Percentiles rank a stretch among this genome's conserved stretches.
These are phyloP conservation scores for Caenorhabditis sp. DNA, from an alignment of 2,888 invertebrate species.

Conservation along the genomic window DNA sequence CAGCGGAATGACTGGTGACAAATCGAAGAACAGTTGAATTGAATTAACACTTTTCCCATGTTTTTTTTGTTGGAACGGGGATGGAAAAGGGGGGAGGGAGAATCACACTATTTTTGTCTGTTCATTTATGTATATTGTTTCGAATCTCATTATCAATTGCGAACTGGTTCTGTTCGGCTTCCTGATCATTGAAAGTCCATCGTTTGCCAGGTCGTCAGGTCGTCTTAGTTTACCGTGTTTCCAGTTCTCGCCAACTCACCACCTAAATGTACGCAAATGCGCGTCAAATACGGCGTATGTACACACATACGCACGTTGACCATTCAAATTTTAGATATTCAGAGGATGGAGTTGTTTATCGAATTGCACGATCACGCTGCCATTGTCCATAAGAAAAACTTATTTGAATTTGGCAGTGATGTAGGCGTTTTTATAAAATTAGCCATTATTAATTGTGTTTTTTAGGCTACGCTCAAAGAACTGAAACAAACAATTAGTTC, in stretches of 20 bases:
- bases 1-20: not conserved
- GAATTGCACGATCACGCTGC: too few relatives aligned
- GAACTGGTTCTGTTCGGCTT: slow-evolving; percentile 7
- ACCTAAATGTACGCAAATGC: slow-evolving; percentile 14
- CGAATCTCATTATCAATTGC: slow-evolving; percentile 8
- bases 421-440: too few relatives aligned
- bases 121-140: too few relatives aligned
- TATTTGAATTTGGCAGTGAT: too few relatives aligned
- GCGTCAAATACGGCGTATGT: slow-evolving; percentile 12
- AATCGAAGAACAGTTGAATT: slow-evolving; percentile 33
- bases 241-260: slow-evolving; percentile 25
- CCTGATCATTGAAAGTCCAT: slow-evolving; percentile 32
- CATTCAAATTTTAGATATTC: slow-evolving; percentile 5
- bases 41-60: slow-evolving; percentile 18
- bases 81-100: not conserved
- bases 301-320: slow-evolving; percentile 8
- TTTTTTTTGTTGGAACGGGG: not conserved
- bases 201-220: too few relatives aligned
- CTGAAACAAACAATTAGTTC: too few relatives aligned
- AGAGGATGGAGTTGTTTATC: too few relatives aligned
- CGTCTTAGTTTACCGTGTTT: not conserved
- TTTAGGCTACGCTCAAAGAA: too few relatives aligned
- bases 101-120: slow-evolving; percentile 4
- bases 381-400: too few relatives aligned
- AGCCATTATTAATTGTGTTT: too few relatives aligned